These are phyloP conservation scores for Ectemnius continuus DNA, from an alignment of 2,888 invertebrate species.

Conservation along the genomic window DNA sequence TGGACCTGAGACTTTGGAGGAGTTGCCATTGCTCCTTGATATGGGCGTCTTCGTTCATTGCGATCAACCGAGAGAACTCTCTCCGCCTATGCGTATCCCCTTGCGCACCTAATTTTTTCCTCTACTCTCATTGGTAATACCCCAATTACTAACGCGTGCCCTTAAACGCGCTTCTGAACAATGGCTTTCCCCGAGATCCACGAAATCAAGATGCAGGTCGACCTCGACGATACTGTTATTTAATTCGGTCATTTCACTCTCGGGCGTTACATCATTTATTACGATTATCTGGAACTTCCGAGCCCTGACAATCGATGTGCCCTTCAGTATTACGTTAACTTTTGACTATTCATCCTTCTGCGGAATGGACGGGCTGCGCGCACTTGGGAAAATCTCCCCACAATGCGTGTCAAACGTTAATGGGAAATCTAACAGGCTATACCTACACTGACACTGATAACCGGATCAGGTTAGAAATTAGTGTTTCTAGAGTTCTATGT, in stretches of 20 bases:
- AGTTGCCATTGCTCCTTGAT: constrained; percentile 78
- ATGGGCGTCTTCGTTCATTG: constrained; percentile 63
- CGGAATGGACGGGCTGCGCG: not conserved
- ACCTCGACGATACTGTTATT: constrained; percentile 16
- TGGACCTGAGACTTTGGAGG: constrained; percentile 79
- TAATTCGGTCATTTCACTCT: constrained; percentile 15
- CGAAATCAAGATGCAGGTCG: not conserved
- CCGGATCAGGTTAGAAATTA: constrained; percentile 41
- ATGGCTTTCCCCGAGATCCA: not conserved
- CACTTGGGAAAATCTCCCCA: constrained; percentile 11
- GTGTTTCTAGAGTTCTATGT: constrained; percentile 1
- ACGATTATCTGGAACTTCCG: constrained; percentile 8
- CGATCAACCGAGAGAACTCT: constrained; percentile 6
- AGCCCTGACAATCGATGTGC: constrained; percentile 24
- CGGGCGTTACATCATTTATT: constrained; percentile 32
- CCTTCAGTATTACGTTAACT: constrained; percentile 16
- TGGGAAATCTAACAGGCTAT: constrained; percentile 14
- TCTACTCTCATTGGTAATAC: not conserved
- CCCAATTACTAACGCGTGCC: not conserved
- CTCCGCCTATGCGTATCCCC: too few relatives aligned
- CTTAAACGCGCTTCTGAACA: not conserved
- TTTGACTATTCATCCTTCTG: constrained; percentile 19
- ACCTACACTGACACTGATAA: constrained; percentile 26
- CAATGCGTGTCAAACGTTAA: constrained; percentile 13
- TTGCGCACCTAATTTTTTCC: not conserved